Evolutionary conservation across 2,888 invertebrate species (phyloP), one percentile per base, ranked within the genome.

Genomic region (Agrochola macilenta): DNA sequence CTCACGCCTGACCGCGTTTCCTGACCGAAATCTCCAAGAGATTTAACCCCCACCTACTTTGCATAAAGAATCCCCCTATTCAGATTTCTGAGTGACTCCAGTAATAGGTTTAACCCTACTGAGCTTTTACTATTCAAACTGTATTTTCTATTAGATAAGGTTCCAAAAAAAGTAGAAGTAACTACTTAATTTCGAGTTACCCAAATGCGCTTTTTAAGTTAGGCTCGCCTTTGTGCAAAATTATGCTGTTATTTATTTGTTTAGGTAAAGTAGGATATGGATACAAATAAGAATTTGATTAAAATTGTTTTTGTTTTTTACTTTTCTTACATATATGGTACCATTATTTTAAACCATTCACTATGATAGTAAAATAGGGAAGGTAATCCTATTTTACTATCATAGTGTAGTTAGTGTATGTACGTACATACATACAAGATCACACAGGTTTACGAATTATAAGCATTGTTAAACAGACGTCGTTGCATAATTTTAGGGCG

Each of bases 41-140:
- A 77, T 81, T 74, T 66, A 72, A 58, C 72, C 26, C 66, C 78
- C 52, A 49, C 63, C 71, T 49, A 66, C 78, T 83, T 83, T 78
- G 52, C 78, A 84, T 43, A 43, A 11, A 43, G 43, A 43, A 43
- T 43, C 2, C 2, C 2, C 2, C 7, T 83, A 71, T 80, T 81
- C 58, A 81, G 61, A 77, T 74, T 71, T 69, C 60, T 30, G 54
- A 69, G 60, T 63, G 54, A 84, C 81, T 78, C 35, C 69, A 61
- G 20, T 78, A 65, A 69, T 69, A 60, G 69, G 74, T 74, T 83
- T 65, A 68, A 76, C 71, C 71, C 75, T 64, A 46, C 64, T 49
- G 58, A 61, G 73, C 61, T 60, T 66, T 61, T 30, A 39, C 43
- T 65, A 49, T 66, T 71, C 66, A 76, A 76, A 68, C 39, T 68